These are phyloP conservation scores for Botia almorhae DNA, from an alignment of 2,797 vertebrate species.

Conservation along the genomic window DNA sequence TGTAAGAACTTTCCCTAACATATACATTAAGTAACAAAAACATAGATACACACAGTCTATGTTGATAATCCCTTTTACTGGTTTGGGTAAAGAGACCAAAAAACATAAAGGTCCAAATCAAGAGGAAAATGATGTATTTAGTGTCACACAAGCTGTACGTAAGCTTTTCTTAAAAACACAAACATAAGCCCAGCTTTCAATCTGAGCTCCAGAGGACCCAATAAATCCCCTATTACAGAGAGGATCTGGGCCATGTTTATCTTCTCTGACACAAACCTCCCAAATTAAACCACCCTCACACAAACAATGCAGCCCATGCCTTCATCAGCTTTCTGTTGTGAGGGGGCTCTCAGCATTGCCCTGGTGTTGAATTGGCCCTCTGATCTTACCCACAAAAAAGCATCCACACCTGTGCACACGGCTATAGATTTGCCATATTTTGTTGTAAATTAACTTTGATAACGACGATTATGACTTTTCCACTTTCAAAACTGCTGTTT, in stretches of 20 bases:
- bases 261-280: slow-evolving; percentile 72
- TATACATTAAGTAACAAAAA: too few species aligned
- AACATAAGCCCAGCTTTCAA: slow-evolving; percentile 60
- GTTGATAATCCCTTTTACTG: slow-evolving; percentile 1
- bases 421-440: neutral
- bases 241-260: slow-evolving; percentile 73
- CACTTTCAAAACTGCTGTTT: neutral
- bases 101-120: slow-evolving; percentile 33
- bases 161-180: slow-evolving; percentile 58
- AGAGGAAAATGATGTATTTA: slow-evolving; percentile 47
- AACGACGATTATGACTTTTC: neutral
- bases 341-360: slow-evolving; percentile 35
- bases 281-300: slow-evolving; percentile 70
- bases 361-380: slow-evolving; percentile 45
- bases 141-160: slow-evolving; percentile 49
- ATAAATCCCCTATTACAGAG: slow-evolving; percentile 74
- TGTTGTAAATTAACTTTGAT: neutral
- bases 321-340: slow-evolving; percentile 47
- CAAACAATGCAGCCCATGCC: slow-evolving; percentile 61
- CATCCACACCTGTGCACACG: slow-evolving; percentile 9
- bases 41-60: neutral
- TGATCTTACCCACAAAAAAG: slow-evolving; percentile 41
- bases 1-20: too few species aligned
- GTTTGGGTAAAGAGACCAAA: slow-evolving; percentile 34
- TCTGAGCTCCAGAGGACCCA: slow-evolving; percentile 66